Evolutionary conservation across 2,888 invertebrate genomes (phyloP).

Genomic region (Metallyticus violacea): DNA sequence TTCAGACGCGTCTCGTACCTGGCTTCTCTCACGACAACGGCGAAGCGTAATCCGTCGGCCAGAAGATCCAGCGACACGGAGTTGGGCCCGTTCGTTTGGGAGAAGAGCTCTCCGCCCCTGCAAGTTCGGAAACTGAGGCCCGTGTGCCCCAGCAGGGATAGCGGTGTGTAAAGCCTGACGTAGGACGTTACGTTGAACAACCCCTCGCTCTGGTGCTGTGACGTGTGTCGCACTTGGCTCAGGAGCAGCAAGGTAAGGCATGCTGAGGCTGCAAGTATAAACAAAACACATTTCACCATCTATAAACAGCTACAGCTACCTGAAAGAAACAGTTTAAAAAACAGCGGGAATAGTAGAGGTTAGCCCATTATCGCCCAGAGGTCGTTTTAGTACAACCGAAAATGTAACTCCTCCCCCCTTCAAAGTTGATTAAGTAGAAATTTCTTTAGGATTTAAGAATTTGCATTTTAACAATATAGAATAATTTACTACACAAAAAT

Average conservation of each 20-base stretch:
- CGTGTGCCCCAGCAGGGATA: slow-evolving; percentile 75
- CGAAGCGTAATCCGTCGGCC: slow-evolving; percentile 52
- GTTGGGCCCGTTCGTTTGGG: slow-evolving; percentile 38
- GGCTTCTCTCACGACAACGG: slow-evolving; percentile 41
- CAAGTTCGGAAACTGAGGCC: slow-evolving; percentile 82
- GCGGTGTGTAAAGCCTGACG: slow-evolving; percentile 66
- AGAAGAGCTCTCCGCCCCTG: slow-evolving; percentile 54
- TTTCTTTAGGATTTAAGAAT: too few species aligned
- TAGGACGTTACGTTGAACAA: slow-evolving; percentile 81
- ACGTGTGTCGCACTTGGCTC: not conserved
- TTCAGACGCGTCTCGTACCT: slow-evolving; percentile 61
- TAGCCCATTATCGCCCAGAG: too few species aligned
- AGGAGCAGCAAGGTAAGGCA: slow-evolving; percentile 9
- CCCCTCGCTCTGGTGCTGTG: slow-evolving; percentile 58
- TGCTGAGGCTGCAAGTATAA: slow-evolving; percentile 19
- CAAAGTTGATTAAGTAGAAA: too few species aligned
- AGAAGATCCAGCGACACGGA: slow-evolving; percentile 39
- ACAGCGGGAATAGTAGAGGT: too few species aligned
- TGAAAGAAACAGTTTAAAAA: too few species aligned
- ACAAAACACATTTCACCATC: not conserved
- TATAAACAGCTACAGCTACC: too few species aligned
- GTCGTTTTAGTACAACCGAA: too few species aligned
- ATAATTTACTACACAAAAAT: too few species aligned
- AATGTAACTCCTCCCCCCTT: too few species aligned
- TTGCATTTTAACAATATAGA: too few species aligned